phyloP scores from a whole-genome alignment of 2,113 vertebrate species.

The Fregata magnificens region DNA sequence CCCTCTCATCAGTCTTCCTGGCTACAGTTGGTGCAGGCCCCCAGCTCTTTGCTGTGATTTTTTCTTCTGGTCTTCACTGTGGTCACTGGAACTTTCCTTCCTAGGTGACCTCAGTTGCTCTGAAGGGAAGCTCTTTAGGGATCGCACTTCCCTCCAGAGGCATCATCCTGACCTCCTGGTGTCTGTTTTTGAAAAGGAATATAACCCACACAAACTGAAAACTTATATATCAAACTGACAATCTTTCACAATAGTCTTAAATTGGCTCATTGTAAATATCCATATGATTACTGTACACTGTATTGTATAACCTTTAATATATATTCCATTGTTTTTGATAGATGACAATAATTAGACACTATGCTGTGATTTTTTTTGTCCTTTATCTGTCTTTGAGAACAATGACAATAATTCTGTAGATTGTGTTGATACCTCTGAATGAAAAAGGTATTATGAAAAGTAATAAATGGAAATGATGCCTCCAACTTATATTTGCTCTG shows the following conservation, averaged over 20 bases:
- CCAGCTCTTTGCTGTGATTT: neutral
- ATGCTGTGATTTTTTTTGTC: neutral
- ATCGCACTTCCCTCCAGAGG: neutral
- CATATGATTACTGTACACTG: neutral
- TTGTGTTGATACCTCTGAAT: neutral
- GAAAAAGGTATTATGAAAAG: slow-evolving; percentile 3
- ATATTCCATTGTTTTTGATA: neutral
- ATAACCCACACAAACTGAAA: neutral
- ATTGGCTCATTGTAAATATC: neutral
- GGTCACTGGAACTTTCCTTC: neutral
- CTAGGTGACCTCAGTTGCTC: neutral
- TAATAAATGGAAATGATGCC: slow-evolving; percentile 42
- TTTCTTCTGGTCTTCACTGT: neutral
- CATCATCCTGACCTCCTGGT: neutral
- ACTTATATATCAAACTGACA: neutral
- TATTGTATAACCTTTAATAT: neutral
- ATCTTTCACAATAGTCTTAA: neutral
- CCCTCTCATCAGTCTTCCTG: neutral
- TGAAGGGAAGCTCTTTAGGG: neutral
- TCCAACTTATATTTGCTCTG: neutral
- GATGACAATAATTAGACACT: neutral
- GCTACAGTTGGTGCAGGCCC: neutral
- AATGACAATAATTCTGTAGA: neutral
- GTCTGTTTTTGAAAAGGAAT: neutral
- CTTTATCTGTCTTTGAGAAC: slow-evolving; percentile 13